A percentile compares a stretch with the other conserved stretches of the same genome.
These are phyloP conservation scores for Iphiclides podalirius DNA, from an alignment of 2,888 invertebrate species.

Conservation along the genomic window DNA sequence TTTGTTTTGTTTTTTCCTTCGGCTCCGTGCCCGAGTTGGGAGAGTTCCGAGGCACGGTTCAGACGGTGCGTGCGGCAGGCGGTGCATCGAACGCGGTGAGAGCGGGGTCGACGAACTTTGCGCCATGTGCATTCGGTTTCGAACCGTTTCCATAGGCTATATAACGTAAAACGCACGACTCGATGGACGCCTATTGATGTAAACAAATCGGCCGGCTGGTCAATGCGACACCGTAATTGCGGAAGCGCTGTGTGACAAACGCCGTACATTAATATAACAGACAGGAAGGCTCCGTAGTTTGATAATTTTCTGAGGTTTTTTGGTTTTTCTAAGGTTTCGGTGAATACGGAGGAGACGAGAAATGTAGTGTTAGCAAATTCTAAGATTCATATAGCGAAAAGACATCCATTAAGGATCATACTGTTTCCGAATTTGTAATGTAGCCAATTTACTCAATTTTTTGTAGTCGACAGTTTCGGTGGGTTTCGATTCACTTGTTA, in stretches of 20 bases:
- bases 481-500: neutral
- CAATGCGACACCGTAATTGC: constrained; percentile 20
- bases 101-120: constrained; percentile 68
- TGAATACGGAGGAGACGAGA: too few relatives aligned
- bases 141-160: constrained; percentile 49
- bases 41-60: too few relatives aligned
- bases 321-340: too few relatives aligned
- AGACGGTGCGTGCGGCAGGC: constrained; percentile 41
- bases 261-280: constrained; percentile 12
- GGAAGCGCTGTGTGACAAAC: constrained; percentile 23
- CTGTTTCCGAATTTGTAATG: too few relatives aligned
- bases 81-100: constrained; percentile 78
- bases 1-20: neutral
- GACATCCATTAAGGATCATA: too few relatives aligned
- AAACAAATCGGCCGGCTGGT: constrained; percentile 24
- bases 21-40: too few relatives aligned
- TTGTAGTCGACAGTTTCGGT: too few relatives aligned
- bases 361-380: too few relatives aligned
- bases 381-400: too few relatives aligned
- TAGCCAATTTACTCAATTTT: too few relatives aligned
- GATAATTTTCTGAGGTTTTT: too few relatives aligned
- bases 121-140: constrained; percentile 68
- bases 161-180: constrained; percentile 34
- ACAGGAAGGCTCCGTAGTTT: constrained; percentile 13
- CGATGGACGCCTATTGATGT: constrained; percentile 29